Base-by-base conservation (phyloP, 2,113 vertebrate genomes). In the Synchiropus splendidus region DNA sequence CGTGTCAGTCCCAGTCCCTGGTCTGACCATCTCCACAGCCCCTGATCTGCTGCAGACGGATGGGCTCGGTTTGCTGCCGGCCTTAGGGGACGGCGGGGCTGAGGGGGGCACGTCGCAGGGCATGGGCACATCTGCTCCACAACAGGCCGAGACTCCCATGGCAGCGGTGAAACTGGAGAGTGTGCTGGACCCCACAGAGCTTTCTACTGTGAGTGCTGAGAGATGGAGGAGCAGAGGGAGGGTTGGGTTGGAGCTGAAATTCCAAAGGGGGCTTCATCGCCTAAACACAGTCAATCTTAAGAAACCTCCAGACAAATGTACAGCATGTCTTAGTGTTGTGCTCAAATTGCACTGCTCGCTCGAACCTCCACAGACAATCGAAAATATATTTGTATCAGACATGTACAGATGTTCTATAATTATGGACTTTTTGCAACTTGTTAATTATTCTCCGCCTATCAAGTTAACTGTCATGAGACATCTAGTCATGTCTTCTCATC, bases 121-220 rank as follows among this genome's bases (percentile, higher is more conserved):
- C 75, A 64, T 47, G 64, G 48, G 53, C 78, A 70, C 61, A 75
- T 82, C 77, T 77, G 57, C 70, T 78, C 49, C 82, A 57, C 82
- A 82, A 52, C 61, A 27, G 54, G 58, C 79, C 58, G 73, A 42
- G 64, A 63, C 81, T 72, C 75, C 72, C 69, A 64, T 68, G 67
- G 83, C 83, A 61, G 78, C 72, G 75, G 54, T 75, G 77, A 87
- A 84, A 86, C 62, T 81, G 80, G 90, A 90, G 77, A 86, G 67
- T 73, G 87, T 92, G 73, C 85, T 91, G 88, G 91, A 97, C 80
- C 89, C 92, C 72, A 88, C 89, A 63, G 92, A 96, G 70, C 88
- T 97, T 90, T 94, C 95, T 87, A 96, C 94, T 82, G 95, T 97
- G 89, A 97, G 92, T 92, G 87, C 86, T 88, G 86, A 88, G 84